Percentiles rank a stretch among this genome's conserved stretches.
phyloP scores from a whole-genome alignment of 2,113 vertebrate genomes.

The Hippocampus guttulatus region DNA sequence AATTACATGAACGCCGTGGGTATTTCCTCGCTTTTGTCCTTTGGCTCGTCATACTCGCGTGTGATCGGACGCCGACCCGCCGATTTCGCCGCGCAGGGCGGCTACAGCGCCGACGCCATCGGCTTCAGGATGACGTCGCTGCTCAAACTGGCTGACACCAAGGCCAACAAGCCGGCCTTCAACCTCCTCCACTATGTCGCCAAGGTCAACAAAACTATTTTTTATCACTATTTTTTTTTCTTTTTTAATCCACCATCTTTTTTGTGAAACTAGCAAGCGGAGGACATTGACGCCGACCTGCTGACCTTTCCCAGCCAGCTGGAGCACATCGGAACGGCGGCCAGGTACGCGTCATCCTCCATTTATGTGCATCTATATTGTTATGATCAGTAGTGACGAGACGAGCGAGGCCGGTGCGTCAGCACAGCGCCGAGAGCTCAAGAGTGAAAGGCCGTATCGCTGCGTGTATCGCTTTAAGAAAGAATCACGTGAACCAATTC shows the following conservation, averaged over 20 bases:
- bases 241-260: background rate
- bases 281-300: slow-evolving; percentile 63
- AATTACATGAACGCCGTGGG: slow-evolving; percentile 83
- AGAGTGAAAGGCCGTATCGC: too few relatives aligned
- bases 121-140: slow-evolving; percentile 77
- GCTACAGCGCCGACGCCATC: slow-evolving; percentile 69
- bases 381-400: too few relatives aligned
- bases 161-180: slow-evolving; percentile 78
- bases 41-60: background rate
- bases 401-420: too few relatives aligned
- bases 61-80: background rate
- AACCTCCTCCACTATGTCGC: slow-evolving; percentile 80
- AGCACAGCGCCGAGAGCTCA: too few relatives aligned
- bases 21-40: slow-evolving; percentile 11
- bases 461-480: too few relatives aligned
- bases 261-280: slow-evolving; percentile 62
- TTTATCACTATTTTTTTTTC: background rate
- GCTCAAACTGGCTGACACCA: slow-evolving; percentile 77
- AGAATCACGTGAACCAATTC: too few relatives aligned
- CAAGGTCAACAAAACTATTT: slow-evolving; percentile 60
- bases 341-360: slow-evolving; percentile 66
- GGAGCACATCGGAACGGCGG: slow-evolving; percentile 61
- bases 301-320: slow-evolving; percentile 68
- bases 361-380: background rate
- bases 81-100: slow-evolving; percentile 58